Evolutionary conservation across 2,888 invertebrate species (phyloP).

Genomic region (Eudasyphora cyanicolor): DNA sequence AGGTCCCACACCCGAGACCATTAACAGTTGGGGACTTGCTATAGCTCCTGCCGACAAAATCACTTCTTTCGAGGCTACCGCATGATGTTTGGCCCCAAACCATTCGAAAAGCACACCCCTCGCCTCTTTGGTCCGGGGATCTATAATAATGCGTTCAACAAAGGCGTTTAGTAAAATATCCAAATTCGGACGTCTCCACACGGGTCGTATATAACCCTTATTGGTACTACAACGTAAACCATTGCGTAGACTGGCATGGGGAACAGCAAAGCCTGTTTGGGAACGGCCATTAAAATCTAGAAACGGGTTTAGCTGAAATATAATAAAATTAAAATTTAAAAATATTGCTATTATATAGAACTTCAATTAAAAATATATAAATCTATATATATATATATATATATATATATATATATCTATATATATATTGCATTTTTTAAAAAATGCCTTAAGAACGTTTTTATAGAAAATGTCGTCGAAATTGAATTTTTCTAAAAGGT

Average conservation of each 20-base stretch:
- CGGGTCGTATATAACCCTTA: slow-evolving; percentile 89
- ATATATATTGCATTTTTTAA: no score
- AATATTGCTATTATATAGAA: no score
- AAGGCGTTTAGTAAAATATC: slow-evolving; percentile 86
- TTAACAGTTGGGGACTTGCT: slow-evolving; percentile 91
- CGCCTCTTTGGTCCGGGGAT: slow-evolving; percentile 83
- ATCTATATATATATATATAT: no score
- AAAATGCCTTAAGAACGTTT: no score
- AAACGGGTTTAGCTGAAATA: slow-evolving; percentile 81
- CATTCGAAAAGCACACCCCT: slow-evolving; percentile 85
- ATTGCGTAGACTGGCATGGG: slow-evolving; percentile 88
- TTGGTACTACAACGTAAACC: slow-evolving; percentile 92
- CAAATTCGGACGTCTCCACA: slow-evolving; percentile 85
- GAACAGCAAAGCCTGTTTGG: slow-evolving; percentile 89
- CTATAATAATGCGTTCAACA: slow-evolving; percentile 86
- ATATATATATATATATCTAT: no score
- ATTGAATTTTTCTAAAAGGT: no score
- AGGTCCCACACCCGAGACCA: slow-evolving; percentile 92
- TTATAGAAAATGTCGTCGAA: no score
- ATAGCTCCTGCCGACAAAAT: slow-evolving; percentile 92
- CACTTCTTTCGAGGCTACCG: slow-evolving; percentile 87
- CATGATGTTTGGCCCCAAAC: slow-evolving; percentile 77
- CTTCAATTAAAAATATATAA: no score
- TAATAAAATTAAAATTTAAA: background rate
- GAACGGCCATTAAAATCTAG: slow-evolving; percentile 88